phyloP scores from a whole-genome alignment of 2,113 vertebrate species.

The Gavialis gangeticus region DNA sequence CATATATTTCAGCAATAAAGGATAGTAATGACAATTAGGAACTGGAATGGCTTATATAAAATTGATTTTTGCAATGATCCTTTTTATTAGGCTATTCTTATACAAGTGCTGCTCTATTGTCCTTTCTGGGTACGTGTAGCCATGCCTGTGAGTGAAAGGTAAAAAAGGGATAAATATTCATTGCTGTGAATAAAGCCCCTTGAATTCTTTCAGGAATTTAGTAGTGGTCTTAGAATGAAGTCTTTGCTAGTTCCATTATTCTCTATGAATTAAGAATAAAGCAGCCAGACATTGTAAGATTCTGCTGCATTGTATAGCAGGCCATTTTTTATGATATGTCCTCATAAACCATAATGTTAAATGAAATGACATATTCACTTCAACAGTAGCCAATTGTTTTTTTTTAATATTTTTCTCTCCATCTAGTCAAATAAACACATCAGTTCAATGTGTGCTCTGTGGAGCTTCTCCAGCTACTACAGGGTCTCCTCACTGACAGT shows the following conservation, averaged over 20 bases:
- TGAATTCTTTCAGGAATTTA: rapidly evolving
- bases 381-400: slow-evolving; percentile 23
- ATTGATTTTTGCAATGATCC: background rate
- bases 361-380: background rate
- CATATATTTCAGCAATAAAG: slow-evolving; percentile 26
- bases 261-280: background rate
- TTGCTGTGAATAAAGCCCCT: rapidly evolving
- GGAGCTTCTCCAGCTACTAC: slow-evolving; percentile 14
- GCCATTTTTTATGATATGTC: background rate
- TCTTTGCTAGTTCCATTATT: background rate
- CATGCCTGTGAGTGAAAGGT: background rate
- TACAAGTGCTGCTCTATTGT: background rate
- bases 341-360: background rate
- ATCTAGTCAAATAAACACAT: slow-evolving; percentile 40
- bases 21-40: slow-evolving; percentile 30
- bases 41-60: background rate
- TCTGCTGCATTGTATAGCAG: background rate
- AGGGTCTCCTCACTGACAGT: slow-evolving; percentile 50
- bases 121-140: background rate
- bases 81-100: slow-evolving; percentile 30
- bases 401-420: slow-evolving; percentile 29
- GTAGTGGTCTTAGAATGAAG: background rate
- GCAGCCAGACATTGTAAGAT: background rate
- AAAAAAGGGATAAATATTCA: background rate
- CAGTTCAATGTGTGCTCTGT: slow-evolving; percentile 24